These are phyloP conservation scores for Tupiocoris notatus DNA, from an alignment of 2,888 invertebrate species.

Conservation along the genomic window DNA sequence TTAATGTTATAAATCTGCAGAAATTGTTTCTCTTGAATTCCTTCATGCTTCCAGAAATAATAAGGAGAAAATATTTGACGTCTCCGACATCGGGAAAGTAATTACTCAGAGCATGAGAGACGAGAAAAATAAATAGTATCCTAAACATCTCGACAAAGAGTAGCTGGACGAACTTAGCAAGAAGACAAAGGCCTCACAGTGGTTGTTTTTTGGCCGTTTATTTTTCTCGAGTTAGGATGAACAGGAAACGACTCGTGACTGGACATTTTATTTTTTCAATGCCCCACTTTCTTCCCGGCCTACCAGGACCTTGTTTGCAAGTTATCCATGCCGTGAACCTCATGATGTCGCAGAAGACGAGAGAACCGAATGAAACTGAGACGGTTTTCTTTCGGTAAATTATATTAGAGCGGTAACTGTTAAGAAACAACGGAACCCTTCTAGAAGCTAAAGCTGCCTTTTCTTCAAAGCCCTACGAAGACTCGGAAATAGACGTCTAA, in stretches of 20 bases:
- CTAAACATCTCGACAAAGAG: too few relatives aligned
- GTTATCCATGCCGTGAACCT: neutral
- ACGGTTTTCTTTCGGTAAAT: neutral
- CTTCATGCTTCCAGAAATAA: too few relatives aligned
- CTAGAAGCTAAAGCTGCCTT: neutral
- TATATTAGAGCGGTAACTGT: neutral
- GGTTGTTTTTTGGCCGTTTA: neutral
- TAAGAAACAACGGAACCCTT: neutral
- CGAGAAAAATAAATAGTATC: too few relatives aligned
- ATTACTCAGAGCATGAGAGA: too few relatives aligned
- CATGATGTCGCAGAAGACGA: neutral
- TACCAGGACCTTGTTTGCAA: neutral
- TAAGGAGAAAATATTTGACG: too few relatives aligned
- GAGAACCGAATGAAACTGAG: neutral
- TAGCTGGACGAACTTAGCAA: neutral
- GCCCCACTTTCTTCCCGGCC: neutral
- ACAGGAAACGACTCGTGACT: neutral
- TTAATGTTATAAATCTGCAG: too few relatives aligned
- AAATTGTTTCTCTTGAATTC: too few relatives aligned
- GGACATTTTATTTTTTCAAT: neutral
- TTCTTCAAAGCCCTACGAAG: neutral
- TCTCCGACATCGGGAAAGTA: too few relatives aligned
- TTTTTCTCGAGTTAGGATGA: neutral
- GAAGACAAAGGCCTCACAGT: neutral
- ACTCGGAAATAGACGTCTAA: slow-evolving; percentile 29